Percentiles rank a stretch among this genome's conserved stretches.
Conservation (phyloP, 23 tunicate species). For the Botrylloides violaceus region DNA sequence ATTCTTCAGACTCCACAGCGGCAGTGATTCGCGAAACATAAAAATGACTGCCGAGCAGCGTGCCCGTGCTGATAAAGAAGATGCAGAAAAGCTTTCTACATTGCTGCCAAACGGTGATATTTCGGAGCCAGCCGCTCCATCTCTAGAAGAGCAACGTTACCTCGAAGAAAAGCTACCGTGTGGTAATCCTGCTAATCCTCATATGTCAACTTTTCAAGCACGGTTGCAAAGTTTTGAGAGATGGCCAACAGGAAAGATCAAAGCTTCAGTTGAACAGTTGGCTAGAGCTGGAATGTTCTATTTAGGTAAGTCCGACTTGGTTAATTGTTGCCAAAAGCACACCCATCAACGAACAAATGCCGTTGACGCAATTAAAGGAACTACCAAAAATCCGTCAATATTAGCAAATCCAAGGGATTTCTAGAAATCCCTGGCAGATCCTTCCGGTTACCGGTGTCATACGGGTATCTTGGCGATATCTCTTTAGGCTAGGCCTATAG, state of each 20-base stretch:
- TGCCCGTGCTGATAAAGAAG: neutral
- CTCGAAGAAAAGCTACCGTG: conserved; percentile 49
- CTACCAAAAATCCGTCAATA: too few species aligned
- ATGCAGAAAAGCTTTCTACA: neutral
- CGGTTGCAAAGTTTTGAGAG: conserved; percentile 47
- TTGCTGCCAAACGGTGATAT: neutral
- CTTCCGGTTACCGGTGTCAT: too few species aligned
- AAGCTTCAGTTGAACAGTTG: conserved; percentile 51
- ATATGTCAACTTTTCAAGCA: conserved; percentile 39
- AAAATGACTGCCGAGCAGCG: neutral
- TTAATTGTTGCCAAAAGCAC: too few species aligned
- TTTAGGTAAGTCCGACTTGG: conserved; percentile 49
- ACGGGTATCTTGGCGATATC: too few species aligned
- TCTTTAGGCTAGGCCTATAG: too few species aligned
- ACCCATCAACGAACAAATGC: too few species aligned
- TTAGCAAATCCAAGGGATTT: neutral
- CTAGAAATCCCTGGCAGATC: neutral
- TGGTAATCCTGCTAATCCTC: conserved; percentile 51
- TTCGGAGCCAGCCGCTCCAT: conserved; percentile 3
- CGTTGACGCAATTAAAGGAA: too few species aligned
- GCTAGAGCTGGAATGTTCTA: conserved; percentile 75
- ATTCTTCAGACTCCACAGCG: neutral
- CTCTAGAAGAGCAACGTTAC: neutral
- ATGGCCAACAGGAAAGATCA: conserved; percentile 41
- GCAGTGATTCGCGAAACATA: neutral